These are phyloP conservation scores for Rhopalosiphum padi DNA, from an alignment of 1,140 invertebrate genomes.

Conservation along the genomic window DNA sequence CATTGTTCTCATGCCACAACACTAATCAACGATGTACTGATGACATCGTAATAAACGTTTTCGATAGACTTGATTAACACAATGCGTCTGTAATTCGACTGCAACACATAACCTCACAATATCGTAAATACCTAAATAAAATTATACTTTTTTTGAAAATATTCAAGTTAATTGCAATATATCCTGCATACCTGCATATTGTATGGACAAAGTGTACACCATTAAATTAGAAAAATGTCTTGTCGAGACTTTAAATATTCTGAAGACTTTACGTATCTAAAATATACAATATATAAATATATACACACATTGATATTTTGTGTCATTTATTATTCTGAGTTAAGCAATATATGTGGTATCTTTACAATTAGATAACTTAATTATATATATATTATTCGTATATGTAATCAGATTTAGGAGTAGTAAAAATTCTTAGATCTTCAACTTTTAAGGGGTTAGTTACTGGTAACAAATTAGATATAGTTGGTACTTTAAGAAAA, in stretches of 20 bases:
- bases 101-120: background rate
- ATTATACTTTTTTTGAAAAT: background rate
- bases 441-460: background rate
- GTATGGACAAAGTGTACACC: no score
- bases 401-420: no score
- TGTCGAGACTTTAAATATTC: no score
- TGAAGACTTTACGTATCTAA: no score
- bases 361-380: no score
- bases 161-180: background rate
- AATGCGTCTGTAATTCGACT: slow-evolving; percentile 24
- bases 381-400: no score
- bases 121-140: background rate
- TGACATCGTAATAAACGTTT: slow-evolving; percentile 50
- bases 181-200: no score
- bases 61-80: slow-evolving; percentile 44
- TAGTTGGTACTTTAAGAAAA: background rate
- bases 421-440: no score
- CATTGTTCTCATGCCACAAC: slow-evolving; percentile 16
- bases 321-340: background rate
- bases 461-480: background rate
- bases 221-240: no score
- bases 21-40: slow-evolving; percentile 36
- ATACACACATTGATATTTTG: background rate
- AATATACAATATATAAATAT: no score
- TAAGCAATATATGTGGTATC: no score